Evolutionary conservation across 2,888 invertebrate genomes (phyloP).

Genomic region (Andrena dorsata): DNA sequence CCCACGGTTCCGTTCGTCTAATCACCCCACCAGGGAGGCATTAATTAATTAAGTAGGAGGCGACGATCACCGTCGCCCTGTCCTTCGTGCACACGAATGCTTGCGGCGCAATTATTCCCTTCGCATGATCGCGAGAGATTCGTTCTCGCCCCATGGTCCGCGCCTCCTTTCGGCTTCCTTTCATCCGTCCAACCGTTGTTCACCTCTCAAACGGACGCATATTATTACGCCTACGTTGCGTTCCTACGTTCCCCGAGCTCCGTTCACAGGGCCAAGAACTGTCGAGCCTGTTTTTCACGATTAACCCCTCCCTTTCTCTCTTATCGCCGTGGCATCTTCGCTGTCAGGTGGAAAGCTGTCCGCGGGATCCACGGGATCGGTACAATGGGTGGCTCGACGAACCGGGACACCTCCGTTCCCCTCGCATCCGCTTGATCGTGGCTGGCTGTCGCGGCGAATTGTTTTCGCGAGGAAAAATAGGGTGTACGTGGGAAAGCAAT

Average conservation of each 20-base stretch:
- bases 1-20: slow-evolving; percentile 39
- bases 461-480: slow-evolving; percentile 33
- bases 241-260: slow-evolving; percentile 38
- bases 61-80: slow-evolving; percentile 75
- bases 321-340: background rate
- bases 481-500: slow-evolving; percentile 43
- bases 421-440: slow-evolving; percentile 15
- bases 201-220: slow-evolving; percentile 48
- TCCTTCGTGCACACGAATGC: slow-evolving; percentile 72
- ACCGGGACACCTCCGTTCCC: background rate
- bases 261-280: slow-evolving; percentile 24
- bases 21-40: slow-evolving; percentile 62
- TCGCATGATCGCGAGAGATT: slow-evolving; percentile 69
- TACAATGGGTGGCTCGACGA: slow-evolving; percentile 28
- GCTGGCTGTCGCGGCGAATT: background rate
- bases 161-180: slow-evolving; percentile 49
- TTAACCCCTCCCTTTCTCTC: slow-evolving; percentile 11
- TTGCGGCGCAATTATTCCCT: slow-evolving; percentile 75
- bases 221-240: slow-evolving; percentile 64
- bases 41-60: slow-evolving; percentile 78
- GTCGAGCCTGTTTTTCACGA: slow-evolving; percentile 27
- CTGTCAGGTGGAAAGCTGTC: slow-evolving; percentile 8
- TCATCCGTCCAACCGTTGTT: slow-evolving; percentile 45
- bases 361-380: background rate
- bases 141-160: slow-evolving; percentile 12